phyloP scores from a whole-genome alignment of 1,140 invertebrate species.

The Drosophila tani region DNA sequence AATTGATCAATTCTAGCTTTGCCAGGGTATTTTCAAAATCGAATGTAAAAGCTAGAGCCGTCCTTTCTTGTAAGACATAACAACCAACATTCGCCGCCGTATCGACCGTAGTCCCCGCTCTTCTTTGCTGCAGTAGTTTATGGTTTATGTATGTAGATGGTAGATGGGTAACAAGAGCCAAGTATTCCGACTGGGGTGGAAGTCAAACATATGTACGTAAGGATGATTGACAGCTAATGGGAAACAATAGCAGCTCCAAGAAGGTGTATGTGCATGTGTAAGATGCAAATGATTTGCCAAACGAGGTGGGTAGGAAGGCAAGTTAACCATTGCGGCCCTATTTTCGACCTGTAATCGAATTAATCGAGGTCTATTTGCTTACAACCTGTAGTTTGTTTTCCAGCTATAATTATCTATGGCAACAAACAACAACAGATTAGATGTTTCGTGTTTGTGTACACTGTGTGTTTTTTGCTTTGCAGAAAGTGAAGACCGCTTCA shows the following conservation, averaged over 20 bases:
- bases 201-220: conserved; percentile 49
- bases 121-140: conserved; percentile 10
- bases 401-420: conserved; percentile 31
- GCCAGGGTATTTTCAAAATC: conserved; percentile 12
- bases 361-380: conserved; percentile 43
- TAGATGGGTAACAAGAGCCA: conserved; percentile 37
- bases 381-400: conserved; percentile 46
- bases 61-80: conserved; percentile 38
- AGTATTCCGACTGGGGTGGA: conserved; percentile 34
- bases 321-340: conserved; percentile 41
- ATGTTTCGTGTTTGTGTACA: conserved; percentile 14
- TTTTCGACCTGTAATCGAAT: conserved; percentile 51
- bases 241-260: conserved; percentile 36
- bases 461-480: neutral
- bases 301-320: conserved; percentile 28
- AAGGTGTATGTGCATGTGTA: conserved; percentile 37
- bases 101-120: conserved; percentile 31
- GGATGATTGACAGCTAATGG: conserved; percentile 51
- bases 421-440: conserved; percentile 33
- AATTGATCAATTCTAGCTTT: too few relatives aligned
- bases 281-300: conserved; percentile 42
- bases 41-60: neutral
- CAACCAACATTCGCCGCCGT: conserved; percentile 31
- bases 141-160: conserved; percentile 25
- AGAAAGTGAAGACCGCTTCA: conserved; percentile 5